These are phyloP conservation scores for Gambusia affinis DNA, from an alignment of 2,113 vertebrate genomes.

Conservation along the genomic window DNA sequence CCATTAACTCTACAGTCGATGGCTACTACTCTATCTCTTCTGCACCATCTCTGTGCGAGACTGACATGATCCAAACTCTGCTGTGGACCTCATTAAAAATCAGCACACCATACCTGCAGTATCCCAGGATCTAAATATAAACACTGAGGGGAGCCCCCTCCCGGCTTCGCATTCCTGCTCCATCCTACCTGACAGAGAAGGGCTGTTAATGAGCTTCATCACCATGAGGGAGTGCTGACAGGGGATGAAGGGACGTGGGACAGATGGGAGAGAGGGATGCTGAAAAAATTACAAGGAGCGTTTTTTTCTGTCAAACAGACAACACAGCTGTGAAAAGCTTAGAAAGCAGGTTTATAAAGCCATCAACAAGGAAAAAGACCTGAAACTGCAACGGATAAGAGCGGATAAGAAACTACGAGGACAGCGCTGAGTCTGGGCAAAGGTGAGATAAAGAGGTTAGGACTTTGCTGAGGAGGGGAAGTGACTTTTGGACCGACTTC, in stretches of 20 bases:
- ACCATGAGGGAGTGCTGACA: conserved; percentile 49
- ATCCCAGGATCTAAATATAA: conserved; percentile 71
- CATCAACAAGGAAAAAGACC: conserved; percentile 4
- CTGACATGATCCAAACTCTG: conserved; percentile 49
- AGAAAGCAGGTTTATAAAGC: conserved; percentile 25
- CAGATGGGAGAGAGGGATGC: conserved; percentile 45
- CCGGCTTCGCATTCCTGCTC: neutral
- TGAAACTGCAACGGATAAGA: neutral
- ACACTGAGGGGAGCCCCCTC: conserved; percentile 36
- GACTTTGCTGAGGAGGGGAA: neutral
- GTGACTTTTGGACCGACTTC: neutral
- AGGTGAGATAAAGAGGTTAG: neutral
- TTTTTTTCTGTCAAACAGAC: conserved; percentile 11
- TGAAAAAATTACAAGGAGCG: conserved; percentile 29
- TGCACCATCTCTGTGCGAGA: conserved; percentile 33
- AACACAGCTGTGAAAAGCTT: neutral
- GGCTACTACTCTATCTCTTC: conserved; percentile 16
- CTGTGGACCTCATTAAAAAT: conserved; percentile 67
- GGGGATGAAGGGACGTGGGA: conserved; percentile 53
- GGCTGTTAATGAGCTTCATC: conserved; percentile 69
- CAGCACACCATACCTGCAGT: conserved; percentile 55
- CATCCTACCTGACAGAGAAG: conserved; percentile 38
- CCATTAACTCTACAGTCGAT: conserved; percentile 6
- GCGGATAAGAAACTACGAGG: neutral
- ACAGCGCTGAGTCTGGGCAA: neutral